Base-by-base conservation (phyloP, 2,797 vertebrate species). In the Microchirus variegatus region DNA sequence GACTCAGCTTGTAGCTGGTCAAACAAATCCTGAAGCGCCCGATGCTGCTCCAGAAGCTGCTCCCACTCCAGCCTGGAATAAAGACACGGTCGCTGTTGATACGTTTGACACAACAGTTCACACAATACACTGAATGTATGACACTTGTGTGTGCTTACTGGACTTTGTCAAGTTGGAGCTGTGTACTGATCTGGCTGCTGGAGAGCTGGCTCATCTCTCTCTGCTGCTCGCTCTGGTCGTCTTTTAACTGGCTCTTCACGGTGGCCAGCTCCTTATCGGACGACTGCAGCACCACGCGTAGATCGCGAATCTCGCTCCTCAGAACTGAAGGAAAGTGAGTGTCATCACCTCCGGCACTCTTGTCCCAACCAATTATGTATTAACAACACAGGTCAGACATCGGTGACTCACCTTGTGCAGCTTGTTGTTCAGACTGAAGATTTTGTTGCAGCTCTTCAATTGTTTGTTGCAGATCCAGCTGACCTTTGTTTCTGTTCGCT, bases 1-100 rank as follows among this genome's bases (percentile, higher is more conserved):
- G 93, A 84, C 79, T 97, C 96, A 44, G 97, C 97, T 76, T 97
- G 95, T 56, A 97, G 87, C 59, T 96, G 95, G 71, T 99, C 96
- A 11, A 93, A 95, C 31, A 93, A 92, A 73, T 98, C 97, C 89
- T 98, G 97, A 38, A 98, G 91, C 26, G 92, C 92, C 41, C 92
- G 87, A 76, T 96, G 95, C 83, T 94, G 93, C 85, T 97, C 95
- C 71, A 98, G 92, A 67, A 96, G 80, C 74, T 93, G 94, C 87
- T 99, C 96, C 63, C 95, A 95, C 79, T 98, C 95, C 73, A 95
- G 79, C 68, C 97, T 99, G 87, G 44, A 60, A 59, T 5, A 0
- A 80, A 26, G 40, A 75, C 1, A 52, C 1, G 6, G n/a, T 13
- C n/a, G 3, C n/a, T 15, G 16, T 59, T n/a, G 36, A 1, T 16